phyloP scores from a whole-genome alignment of 2,888 invertebrate species.

The Ochropleura plecta region DNA sequence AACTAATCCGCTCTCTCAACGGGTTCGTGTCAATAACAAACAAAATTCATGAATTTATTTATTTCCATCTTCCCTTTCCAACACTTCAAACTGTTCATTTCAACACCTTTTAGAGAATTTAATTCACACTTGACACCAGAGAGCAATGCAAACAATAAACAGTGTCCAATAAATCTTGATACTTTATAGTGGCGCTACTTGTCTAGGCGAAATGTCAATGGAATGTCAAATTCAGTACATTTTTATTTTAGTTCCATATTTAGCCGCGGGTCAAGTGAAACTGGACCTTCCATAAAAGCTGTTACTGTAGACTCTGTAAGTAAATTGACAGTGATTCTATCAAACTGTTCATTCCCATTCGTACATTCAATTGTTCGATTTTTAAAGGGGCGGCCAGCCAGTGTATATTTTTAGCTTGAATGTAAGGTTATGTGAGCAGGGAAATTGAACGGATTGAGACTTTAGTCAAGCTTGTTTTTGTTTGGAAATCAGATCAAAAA shows the following conservation, averaged over 20 bases:
- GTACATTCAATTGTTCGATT: slow-evolving; percentile 36
- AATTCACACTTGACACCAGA: slow-evolving; percentile 60
- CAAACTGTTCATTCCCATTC: slow-evolving; percentile 58
- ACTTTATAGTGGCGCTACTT: slow-evolving; percentile 10
- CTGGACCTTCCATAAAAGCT: slow-evolving; percentile 33
- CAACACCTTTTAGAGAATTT: slow-evolving; percentile 58
- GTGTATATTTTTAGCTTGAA: slow-evolving; percentile 22
- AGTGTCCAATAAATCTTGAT: slow-evolving; percentile 20
- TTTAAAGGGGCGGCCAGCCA: slow-evolving; percentile 11
- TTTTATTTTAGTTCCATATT: slow-evolving; percentile 19
- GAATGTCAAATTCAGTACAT: slow-evolving; percentile 16
- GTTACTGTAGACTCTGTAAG: slow-evolving; percentile 37
- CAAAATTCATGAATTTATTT: slow-evolving; percentile 62
- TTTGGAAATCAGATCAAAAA: neutral
- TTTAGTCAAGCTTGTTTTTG: neutral
- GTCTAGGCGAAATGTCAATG: slow-evolving; percentile 11
- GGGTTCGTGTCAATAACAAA: slow-evolving; percentile 61
- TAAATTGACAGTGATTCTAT: slow-evolving; percentile 66
- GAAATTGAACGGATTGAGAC: neutral
- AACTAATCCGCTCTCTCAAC: slow-evolving; percentile 43
- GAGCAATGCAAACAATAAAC: slow-evolving; percentile 61
- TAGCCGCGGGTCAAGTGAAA: slow-evolving; percentile 13
- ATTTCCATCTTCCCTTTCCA: slow-evolving; percentile 44
- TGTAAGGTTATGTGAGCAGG: neutral
- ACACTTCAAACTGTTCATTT: slow-evolving; percentile 50